These are phyloP conservation scores for Cacoxenus indagator DNA, from an alignment of 2,888 invertebrate species.

Conservation along the genomic window DNA sequence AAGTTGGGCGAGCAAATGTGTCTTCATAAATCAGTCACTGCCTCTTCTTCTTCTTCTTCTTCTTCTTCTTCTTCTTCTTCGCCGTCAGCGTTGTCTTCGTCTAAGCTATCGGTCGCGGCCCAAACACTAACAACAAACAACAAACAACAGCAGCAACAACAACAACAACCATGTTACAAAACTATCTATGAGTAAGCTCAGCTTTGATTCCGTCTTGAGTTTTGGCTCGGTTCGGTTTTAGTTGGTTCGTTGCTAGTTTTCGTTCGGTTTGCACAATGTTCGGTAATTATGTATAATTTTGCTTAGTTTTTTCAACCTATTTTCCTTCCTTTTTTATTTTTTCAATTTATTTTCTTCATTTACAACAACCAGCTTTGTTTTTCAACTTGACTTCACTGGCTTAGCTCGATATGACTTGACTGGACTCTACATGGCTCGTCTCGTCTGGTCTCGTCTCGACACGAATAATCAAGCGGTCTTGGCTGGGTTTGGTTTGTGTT, in stretches of 20 bases:
- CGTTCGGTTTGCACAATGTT: conserved; percentile 15
- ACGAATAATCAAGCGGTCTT: too few relatives aligned
- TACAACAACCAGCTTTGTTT: background rate
- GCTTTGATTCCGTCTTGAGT: background rate
- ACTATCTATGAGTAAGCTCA: conserved; percentile 7
- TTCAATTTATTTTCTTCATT: background rate
- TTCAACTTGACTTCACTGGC: conserved; percentile 1
- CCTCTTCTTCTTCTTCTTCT: too few relatives aligned
- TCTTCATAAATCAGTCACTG: conserved; percentile 57
- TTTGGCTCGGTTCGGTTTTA: background rate
- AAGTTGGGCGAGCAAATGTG: conserved; percentile 60
- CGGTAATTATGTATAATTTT: conserved; percentile 22
- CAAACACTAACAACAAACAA: background rate
- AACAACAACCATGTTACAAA: background rate
- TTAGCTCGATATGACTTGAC: background rate
- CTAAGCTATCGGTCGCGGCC: conserved; percentile 10
- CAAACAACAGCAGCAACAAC: background rate
- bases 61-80: too few relatives aligned
- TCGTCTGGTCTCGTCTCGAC: background rate
- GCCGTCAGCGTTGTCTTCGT: too few relatives aligned
- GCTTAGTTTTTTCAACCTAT: background rate
- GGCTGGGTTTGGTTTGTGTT: background rate
- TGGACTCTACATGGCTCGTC: background rate
- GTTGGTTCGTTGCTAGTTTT: conserved; percentile 6
- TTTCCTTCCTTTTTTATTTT: background rate